Evolutionary conservation across 1,140 invertebrate species (phyloP).

Genomic region (Papilio polytes): DNA sequence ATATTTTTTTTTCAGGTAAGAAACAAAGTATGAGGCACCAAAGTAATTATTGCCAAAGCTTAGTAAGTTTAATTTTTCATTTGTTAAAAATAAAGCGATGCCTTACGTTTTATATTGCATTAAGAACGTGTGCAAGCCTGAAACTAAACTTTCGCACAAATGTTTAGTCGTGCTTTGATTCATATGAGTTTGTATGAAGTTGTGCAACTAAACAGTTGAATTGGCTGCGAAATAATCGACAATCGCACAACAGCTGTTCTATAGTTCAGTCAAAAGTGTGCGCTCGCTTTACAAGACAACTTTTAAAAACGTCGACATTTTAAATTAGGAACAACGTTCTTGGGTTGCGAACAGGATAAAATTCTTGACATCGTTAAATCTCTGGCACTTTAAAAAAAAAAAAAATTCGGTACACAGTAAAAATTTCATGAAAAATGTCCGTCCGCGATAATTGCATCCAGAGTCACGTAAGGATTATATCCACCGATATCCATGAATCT

Average conservation of each 20-base stretch:
- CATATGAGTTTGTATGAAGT: too few species aligned
- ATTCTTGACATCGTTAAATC: slow-evolving; percentile 9
- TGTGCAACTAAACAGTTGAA: too few species aligned
- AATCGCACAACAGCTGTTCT: too few species aligned
- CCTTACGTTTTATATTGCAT: not conserved
- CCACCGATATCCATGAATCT: not conserved
- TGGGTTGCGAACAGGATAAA: not conserved
- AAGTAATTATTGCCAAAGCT: not conserved
- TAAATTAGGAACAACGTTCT: not conserved
- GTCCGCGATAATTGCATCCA: not conserved
- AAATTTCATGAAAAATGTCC: slow-evolving; percentile 19
- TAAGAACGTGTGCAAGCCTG: too few species aligned
- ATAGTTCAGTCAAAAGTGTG: too few species aligned
- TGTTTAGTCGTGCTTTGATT: too few species aligned
- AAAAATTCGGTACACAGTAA: not conserved
- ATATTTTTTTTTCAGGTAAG: not conserved
- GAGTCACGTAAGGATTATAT: not conserved
- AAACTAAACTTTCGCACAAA: too few species aligned
- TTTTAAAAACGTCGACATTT: not conserved
- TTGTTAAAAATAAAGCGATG: not conserved
- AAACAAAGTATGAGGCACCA: not conserved
- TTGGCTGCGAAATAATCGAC: too few species aligned
- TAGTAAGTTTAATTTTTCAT: not conserved
- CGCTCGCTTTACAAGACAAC: not conserved
- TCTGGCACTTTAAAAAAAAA: not conserved